Percentiles rank a stretch among this genome's conserved stretches.
These are phyloP conservation scores for Vireo griseus DNA, from an alignment of 2,797 vertebrate genomes.

Conservation along the genomic window DNA sequence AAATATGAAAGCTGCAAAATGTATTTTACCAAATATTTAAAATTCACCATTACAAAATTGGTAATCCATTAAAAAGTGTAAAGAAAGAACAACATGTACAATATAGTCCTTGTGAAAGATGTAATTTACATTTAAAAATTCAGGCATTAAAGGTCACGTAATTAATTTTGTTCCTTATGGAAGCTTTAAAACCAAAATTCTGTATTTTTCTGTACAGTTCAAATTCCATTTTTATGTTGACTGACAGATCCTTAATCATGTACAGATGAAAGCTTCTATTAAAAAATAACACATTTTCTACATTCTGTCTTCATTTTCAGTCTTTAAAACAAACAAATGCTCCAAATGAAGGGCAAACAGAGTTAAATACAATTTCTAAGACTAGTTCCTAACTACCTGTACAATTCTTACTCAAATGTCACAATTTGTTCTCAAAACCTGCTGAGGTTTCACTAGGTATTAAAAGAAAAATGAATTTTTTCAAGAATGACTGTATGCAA, in stretches of 20 bases:
- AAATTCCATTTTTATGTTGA: not conserved
- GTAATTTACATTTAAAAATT: not conserved
- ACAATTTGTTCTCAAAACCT: not conserved
- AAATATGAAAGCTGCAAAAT: not conserved
- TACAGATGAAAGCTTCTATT: not conserved
- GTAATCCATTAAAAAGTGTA: not conserved
- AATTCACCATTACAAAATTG: not conserved
- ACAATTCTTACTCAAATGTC: not conserved
- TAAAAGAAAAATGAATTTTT: not conserved
- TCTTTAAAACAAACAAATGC: not conserved
- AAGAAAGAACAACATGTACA: not conserved
- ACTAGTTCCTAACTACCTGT: not conserved
- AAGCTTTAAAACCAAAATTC: not conserved
- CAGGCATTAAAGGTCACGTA: not conserved
- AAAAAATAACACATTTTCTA: not conserved
- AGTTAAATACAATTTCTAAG: not conserved
- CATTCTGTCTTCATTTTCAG: not conserved
- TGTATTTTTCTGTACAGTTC: not conserved
- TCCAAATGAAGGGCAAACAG: not conserved
- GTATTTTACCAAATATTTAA: not conserved
- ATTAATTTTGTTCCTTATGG: not conserved
- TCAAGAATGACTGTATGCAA: not conserved
- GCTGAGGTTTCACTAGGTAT: not conserved
- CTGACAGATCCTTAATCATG: not conserved
- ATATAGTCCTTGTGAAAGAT: not conserved